A percentile compares a stretch with the other conserved stretches of the same genome.
phyloP scores from a whole-genome alignment of 2,797 vertebrate species.

The Octomys mimax region DNA sequence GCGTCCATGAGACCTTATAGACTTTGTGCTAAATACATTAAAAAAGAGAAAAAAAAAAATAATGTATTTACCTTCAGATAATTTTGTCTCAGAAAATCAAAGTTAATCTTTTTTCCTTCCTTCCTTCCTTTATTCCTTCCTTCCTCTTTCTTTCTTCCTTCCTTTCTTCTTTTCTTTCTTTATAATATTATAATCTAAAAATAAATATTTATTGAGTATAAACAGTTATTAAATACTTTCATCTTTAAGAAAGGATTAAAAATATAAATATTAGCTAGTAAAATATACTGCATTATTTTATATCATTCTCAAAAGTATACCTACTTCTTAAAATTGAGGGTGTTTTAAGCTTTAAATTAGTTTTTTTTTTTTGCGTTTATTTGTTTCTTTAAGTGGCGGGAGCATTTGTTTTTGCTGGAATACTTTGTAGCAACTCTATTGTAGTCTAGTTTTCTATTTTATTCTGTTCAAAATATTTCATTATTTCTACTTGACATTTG shows the following conservation, averaged over 20 bases:
- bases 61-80: neutral
- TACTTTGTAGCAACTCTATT: neutral
- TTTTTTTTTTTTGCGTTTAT: neutral
- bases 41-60: neutral
- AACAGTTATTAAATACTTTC: neutral
- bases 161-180: neutral
- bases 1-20: no score
- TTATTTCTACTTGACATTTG: neutral
- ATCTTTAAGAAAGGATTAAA: neutral
- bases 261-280: neutral
- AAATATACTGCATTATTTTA: neutral
- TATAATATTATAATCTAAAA: neutral
- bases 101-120: neutral
- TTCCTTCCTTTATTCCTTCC: no score
- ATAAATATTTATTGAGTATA: slow-evolving; percentile 10
- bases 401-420: neutral
- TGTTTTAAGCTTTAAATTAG: slow-evolving; percentile 2
- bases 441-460: neutral
- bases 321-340: neutral
- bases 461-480: neutral
- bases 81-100: neutral
- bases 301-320: neutral
- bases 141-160: no score
- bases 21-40: no score
- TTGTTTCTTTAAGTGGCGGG: neutral